Conservation (phyloP, 2,797 vertebrate species). For the Prionace glauca region DNA sequence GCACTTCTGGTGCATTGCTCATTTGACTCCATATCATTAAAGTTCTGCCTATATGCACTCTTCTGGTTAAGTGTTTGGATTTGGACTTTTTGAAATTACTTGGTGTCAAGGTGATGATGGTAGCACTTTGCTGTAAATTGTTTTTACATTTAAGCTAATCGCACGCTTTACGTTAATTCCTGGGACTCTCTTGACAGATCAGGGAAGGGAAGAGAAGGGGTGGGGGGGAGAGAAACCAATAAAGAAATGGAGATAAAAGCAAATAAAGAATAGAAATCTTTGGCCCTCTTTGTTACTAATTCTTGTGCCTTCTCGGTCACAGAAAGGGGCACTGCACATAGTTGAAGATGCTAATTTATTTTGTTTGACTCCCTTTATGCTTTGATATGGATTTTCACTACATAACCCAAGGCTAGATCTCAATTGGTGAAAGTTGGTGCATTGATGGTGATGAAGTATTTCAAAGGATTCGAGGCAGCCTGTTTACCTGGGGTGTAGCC, state of each 20-base stretch:
- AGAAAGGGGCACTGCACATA: conserved; percentile 7
- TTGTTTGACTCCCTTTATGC: conserved; percentile 83
- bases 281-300: neutral
- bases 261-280: conserved; percentile 30
- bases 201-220: neutral
- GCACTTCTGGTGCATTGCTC: neutral
- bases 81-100: neutral
- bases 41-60: neutral
- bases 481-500: conserved; percentile 60
- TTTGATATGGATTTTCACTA: conserved; percentile 99
- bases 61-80: neutral
- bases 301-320: neutral
- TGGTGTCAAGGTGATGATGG: neutral
- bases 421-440: conserved; percentile 84
- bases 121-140: neutral
- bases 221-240: neutral
- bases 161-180: neutral
- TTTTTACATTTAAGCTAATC: neutral
- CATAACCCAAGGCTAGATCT: conserved; percentile 81
- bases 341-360: conserved; percentile 74
- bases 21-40: neutral
- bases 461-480: conserved; percentile 73
- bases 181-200: neutral
- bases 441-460: conserved; percentile 74
- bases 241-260: neutral